Base-by-base conservation (phyloP, 2,888 invertebrate genomes). In the Spilosoma lubricipeda region DNA sequence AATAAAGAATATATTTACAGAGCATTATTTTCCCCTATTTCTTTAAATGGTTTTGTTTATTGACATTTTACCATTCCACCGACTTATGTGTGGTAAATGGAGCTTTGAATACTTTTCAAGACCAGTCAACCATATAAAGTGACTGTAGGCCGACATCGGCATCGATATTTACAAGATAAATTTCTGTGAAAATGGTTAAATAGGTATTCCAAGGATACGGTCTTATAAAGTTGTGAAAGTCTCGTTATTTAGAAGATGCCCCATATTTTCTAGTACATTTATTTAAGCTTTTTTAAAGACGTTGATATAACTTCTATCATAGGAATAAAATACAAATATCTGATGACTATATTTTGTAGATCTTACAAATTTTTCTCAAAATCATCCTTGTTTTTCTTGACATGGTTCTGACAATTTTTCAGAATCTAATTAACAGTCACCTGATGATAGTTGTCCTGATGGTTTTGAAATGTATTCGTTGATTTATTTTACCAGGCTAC, bases 1-100 rank as follows among this genome's bases (percentile, higher is more conserved):
- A 52, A 52, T 20, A 52, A 56, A 56, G 8, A 56, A 56, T 56
- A 3, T n/a, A 56, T 56, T 56, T 56, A 56, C 52, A 56, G 9
- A 56, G 23, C 23, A 56, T 56, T 67, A 42, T 67, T 27, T 42
- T 68, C 27, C 52, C 39, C 56, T 18, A 59, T 56, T 59, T 69
- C 52, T 39, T 69, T 56, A 45, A 67, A 67, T 30, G 48, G 67
- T 69, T 69, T 69, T 52, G 27, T 48, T 69, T 69, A 39, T 52
- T n/a, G 52, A 59, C 56, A 39, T 56, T 67, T 48, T 42, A 33
- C 67, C 33, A 67, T 67, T 67, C 30, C 11, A 48, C 42, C 36
- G 20, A 20, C 59, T n/a, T 27, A 75, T 63, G 64, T 64, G 30
- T 27, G 42, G 36, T 52, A 56, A 65, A 65, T 48, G 52, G 15